phyloP scores from a whole-genome alignment of 2,113 vertebrate species.

The Lucifuga dentata region DNA sequence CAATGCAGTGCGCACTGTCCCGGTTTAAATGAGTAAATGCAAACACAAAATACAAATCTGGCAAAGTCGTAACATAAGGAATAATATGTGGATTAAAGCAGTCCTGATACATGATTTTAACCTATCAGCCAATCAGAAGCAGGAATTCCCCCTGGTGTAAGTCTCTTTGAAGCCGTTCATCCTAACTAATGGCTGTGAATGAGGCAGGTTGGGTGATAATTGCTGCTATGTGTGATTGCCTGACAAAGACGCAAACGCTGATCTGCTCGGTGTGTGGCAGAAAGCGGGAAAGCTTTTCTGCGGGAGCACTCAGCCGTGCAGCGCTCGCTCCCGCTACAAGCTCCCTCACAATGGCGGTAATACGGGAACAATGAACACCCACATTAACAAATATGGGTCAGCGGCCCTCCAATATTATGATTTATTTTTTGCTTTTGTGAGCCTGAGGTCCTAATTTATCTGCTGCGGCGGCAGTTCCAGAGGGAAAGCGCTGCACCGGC shows the following conservation, averaged over 20 bases:
- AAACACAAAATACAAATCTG: too few species aligned
- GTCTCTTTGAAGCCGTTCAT: background rate
- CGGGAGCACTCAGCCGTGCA: slow-evolving; percentile 45
- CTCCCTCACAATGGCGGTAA: slow-evolving; percentile 45
- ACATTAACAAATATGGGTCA: slow-evolving; percentile 72
- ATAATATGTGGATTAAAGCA: too few species aligned
- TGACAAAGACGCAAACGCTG: slow-evolving; percentile 56
- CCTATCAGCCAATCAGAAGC: too few species aligned
- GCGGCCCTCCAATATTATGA: slow-evolving; percentile 53
- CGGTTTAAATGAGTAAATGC: too few species aligned
- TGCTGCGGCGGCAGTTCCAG: slow-evolving; percentile 55
- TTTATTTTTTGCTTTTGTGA: slow-evolving; percentile 70
- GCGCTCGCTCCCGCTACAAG: slow-evolving; percentile 19
- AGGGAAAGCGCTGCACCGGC: slow-evolving; percentile 52
- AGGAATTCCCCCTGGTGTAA: too few species aligned
- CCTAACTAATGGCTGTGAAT: slow-evolving; percentile 1
- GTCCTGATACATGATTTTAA: too few species aligned
- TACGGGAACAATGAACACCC: slow-evolving; percentile 53
- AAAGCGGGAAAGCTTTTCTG: slow-evolving; percentile 33
- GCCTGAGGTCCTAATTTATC: slow-evolving; percentile 64
- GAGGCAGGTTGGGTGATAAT: slow-evolving; percentile 5
- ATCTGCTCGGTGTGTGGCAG: slow-evolving; percentile 36
- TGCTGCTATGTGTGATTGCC: slow-evolving; percentile 46
- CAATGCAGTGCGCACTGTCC: too few species aligned
- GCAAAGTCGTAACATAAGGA: too few species aligned